These are phyloP conservation scores for Heteractis magnifica DNA, from an alignment of 92 coral and sea anemone species.

Conservation along the genomic window DNA sequence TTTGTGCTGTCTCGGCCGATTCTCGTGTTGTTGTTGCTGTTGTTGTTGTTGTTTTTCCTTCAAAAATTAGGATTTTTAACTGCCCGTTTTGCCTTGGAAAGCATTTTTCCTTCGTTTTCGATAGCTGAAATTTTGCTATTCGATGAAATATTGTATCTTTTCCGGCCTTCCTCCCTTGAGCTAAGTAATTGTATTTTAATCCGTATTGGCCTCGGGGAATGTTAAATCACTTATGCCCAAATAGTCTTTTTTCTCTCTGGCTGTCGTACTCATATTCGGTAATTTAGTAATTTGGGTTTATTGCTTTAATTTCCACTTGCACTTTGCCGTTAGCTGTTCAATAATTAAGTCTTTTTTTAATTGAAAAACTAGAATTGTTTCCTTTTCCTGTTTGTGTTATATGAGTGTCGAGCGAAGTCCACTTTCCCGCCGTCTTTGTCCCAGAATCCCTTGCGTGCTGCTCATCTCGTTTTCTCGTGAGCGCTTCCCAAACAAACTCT, in stretches of 20 bases:
- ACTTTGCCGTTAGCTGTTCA: conserved; percentile 10
- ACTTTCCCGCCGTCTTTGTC: background rate
- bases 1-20: no score
- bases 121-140: background rate
- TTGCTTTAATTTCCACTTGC: background rate
- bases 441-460: conserved; percentile 7
- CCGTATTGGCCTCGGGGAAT: background rate
- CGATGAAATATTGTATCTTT: background rate
- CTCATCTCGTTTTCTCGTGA: conserved; percentile 18
- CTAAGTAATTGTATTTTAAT: background rate
- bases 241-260: background rate
- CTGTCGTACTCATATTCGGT: background rate
- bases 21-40: no score
- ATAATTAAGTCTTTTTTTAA: background rate
- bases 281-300: background rate
- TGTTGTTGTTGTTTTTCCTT: no score
- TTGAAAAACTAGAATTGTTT: background rate
- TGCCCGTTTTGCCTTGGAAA: background rate
- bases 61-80: no score
- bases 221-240: background rate
- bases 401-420: conserved; percentile 19
- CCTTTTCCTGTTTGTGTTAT: background rate
- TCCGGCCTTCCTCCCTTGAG: background rate
- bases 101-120: background rate
- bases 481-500: conserved; percentile 34